phyloP scores from a whole-genome alignment of 2,113 vertebrate genomes.

The Pedionomus torquatus region DNA sequence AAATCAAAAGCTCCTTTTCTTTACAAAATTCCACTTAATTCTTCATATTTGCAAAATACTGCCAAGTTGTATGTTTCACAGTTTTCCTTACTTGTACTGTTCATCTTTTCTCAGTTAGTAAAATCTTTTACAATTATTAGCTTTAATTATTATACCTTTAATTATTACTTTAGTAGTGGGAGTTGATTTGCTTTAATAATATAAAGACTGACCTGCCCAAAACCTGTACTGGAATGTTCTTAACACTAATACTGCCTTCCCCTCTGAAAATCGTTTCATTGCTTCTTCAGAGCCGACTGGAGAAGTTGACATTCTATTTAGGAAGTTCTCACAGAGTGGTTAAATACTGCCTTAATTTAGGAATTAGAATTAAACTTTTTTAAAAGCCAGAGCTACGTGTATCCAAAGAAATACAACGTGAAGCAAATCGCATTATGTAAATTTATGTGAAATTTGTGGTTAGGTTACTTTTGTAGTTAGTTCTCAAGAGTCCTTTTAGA shows the following conservation, averaged over 20 bases:
- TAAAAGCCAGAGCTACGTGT: not conserved
- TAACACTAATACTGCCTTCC: not conserved
- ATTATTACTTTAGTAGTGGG: not conserved
- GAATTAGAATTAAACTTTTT: not conserved
- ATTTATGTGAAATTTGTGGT: not conserved
- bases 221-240: not conserved
- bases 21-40: not conserved
- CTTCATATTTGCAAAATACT: not conserved
- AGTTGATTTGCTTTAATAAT: not conserved
- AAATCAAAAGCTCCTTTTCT: conserved; percentile 7
- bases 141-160: not conserved
- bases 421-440: not conserved
- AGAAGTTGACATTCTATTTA: not conserved
- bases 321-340: not conserved
- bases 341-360: not conserved
- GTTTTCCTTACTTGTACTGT: not conserved
- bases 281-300: not conserved
- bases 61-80: not conserved
- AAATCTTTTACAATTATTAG: not conserved
- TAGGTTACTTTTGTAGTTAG: not conserved
- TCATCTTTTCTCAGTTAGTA: not conserved
- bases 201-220: not conserved
- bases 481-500: not conserved
- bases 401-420: fast-evolving
- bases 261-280: not conserved